Percentiles rank a stretch among this genome's conserved stretches.
Conservation (phyloP, 2,797 vertebrate species). For the Premnoplex brunnescens region DNA sequence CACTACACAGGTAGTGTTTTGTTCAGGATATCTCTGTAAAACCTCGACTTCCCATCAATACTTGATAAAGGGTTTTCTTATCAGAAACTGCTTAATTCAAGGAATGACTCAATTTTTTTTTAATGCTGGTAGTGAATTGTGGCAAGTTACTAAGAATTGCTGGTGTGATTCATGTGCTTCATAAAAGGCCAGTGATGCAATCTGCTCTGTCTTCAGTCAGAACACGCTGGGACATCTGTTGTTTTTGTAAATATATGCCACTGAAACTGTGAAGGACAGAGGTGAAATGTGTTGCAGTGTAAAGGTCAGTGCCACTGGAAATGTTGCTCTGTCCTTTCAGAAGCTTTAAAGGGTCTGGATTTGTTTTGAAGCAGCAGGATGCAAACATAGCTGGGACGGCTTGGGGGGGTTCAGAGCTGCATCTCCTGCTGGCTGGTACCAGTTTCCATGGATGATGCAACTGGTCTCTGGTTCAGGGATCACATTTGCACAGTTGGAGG, state of each 20-base stretch:
- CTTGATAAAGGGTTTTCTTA: not conserved
- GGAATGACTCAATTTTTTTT: not conserved
- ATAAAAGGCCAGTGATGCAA: not conserved
- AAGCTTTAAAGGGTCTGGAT: not conserved
- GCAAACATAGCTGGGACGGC: not conserved
- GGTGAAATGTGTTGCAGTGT: not conserved
- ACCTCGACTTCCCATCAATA: not conserved
- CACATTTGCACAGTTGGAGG: not conserved
- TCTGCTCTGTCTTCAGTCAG: not conserved
- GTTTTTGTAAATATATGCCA: not conserved
- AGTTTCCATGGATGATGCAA: not conserved
- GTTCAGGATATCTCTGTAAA: not conserved
- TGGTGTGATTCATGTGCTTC: not conserved
- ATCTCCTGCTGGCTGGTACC: not conserved
- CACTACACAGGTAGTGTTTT: slow-evolving; percentile 91
- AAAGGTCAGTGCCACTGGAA: not conserved
- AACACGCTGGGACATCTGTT: not conserved
- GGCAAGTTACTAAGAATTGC: not conserved
- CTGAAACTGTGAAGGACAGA: not conserved
- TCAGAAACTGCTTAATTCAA: not conserved
- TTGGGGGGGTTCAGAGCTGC: not conserved
- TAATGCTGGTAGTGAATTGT: not conserved
- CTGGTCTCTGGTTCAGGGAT: not conserved
- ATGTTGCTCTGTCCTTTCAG: not conserved
- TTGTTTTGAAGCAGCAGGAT: not conserved